phyloP scores from a whole-genome alignment of 2,888 invertebrate species.

The Drosophila vallismaia region DNA sequence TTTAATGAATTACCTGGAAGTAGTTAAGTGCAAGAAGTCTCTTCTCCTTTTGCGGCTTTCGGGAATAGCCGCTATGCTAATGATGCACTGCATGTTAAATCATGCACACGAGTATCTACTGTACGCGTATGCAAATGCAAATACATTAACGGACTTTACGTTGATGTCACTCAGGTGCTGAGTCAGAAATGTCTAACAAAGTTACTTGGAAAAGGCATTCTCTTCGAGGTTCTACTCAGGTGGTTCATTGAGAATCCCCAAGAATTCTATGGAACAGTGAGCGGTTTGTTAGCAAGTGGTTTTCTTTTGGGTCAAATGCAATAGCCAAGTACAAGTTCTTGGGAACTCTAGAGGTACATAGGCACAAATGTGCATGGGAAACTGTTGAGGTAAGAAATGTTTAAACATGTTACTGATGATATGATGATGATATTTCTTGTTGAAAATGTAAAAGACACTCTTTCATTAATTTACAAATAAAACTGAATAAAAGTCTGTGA shows the following conservation, averaged over 20 bases:
- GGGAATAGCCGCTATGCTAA: slow-evolving; percentile 36
- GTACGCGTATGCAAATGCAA: slow-evolving; percentile 17
- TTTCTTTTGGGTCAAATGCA: slow-evolving; percentile 21
- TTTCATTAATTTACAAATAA: too few relatives aligned
- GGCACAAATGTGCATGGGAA: slow-evolving; percentile 14
- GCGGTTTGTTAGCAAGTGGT: slow-evolving; percentile 27
- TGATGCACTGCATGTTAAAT: slow-evolving; percentile 16
- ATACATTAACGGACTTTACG: slow-evolving; percentile 38
- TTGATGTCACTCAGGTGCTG: slow-evolving; percentile 43
- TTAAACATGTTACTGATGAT: background rate
- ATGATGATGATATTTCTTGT: too few relatives aligned
- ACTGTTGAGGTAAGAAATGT: slow-evolving; percentile 14
- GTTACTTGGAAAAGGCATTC: slow-evolving; percentile 24
- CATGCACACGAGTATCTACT: background rate
- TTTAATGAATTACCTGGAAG: slow-evolving; percentile 76
- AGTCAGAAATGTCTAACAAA: slow-evolving; percentile 14
- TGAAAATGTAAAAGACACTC: too few relatives aligned
- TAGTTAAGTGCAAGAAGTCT: slow-evolving; percentile 43
- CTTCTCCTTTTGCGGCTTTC: background rate
- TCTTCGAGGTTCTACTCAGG: slow-evolving; percentile 11
- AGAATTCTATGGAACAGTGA: slow-evolving; percentile 33
- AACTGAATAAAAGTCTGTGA: too few relatives aligned
- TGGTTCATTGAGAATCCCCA: slow-evolving; percentile 21
- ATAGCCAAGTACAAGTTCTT: slow-evolving; percentile 22
- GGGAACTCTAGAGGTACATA: slow-evolving; percentile 4